Base-by-base conservation (phyloP, 2,113 vertebrate species). In the Eurypyga helias region DNA sequence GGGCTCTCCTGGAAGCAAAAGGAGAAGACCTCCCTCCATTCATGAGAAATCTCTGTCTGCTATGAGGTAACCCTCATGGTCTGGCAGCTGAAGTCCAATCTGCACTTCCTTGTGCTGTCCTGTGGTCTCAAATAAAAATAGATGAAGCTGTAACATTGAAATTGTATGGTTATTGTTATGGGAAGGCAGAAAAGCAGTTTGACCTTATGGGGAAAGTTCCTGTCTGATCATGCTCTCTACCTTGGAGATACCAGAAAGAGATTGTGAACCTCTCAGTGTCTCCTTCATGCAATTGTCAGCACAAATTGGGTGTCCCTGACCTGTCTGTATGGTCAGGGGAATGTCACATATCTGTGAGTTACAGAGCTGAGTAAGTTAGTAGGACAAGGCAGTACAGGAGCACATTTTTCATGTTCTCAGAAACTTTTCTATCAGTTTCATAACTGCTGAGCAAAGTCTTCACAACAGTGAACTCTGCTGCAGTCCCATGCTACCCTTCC, bases 201-300 rank as follows among this genome's bases (percentile, higher is more conserved):
- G 60, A 61, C 16, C 9, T 24, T 34, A 6, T 5, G 61, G 45
- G 58, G 12, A 83, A 87, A 78, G 93, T 13, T 83, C 17, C 52
- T 76, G 17, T 71, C 38, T 72, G 23, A 33, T 55, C 25, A 41
- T 19, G 25, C 20, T 61, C 7, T 60, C 28, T 34, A 69, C 33
- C 26, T 52, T 80, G 38, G 71, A 86, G 16, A 80, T 9, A 29
- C 14, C 46, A 51, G 52, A 78, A 73, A 13, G 31, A 69, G 28
- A 17, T 6, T 38, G 33, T 62, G 23, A 84, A 20, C 5, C 5
- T 66, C 21, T 31, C 0, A 0, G 14, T 36, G 28, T 57, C 64
- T 66, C 11, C 36, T 89, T 52, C n/a, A 38, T 49, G 25, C 24
- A 34, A 7, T 3, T 92, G 4, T 31, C 76, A 52, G 20, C 7